Evolutionary conservation across 2,888 invertebrate genomes (phyloP).

Genomic region (Allygus modestus): DNA sequence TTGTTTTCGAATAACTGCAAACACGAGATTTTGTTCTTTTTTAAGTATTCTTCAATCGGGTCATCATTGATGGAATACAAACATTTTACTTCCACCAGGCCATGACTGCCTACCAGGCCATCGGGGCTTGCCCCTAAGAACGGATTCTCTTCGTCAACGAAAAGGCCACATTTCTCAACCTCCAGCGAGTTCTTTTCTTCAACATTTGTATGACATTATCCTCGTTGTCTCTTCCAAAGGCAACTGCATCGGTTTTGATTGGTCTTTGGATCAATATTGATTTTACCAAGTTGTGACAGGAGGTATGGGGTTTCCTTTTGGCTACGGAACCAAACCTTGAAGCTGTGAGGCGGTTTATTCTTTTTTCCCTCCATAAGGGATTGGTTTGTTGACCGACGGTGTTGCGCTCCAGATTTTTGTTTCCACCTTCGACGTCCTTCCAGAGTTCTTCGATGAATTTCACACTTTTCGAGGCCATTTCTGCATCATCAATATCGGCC

Average conservation of each 20-base stretch:
- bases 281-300: constrained; percentile 60
- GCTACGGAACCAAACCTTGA: constrained; percentile 61
- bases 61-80: not conserved
- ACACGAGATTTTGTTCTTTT: not conserved
- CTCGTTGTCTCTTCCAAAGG: constrained; percentile 56
- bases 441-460: not conserved
- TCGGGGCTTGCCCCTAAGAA: constrained; percentile 62
- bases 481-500: constrained; percentile 8
- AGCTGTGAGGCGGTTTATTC: constrained; percentile 51
- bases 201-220: not conserved
- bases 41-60: not conserved
- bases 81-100: constrained; percentile 51
- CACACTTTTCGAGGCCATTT: constrained; percentile 9
- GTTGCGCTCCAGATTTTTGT: not conserved
- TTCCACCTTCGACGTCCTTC: constrained; percentile 13
- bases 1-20: not conserved
- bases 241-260: not conserved
- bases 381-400: constrained; percentile 38
- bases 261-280: not conserved
- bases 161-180: constrained; percentile 60
- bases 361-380: constrained; percentile 1
- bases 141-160: constrained; percentile 45
- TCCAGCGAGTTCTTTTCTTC: constrained; percentile 1
- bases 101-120: constrained; percentile 56
- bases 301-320: constrained; percentile 48